phyloP scores from a whole-genome alignment of 1,140 invertebrate species.

The Achatina immaculata region DNA sequence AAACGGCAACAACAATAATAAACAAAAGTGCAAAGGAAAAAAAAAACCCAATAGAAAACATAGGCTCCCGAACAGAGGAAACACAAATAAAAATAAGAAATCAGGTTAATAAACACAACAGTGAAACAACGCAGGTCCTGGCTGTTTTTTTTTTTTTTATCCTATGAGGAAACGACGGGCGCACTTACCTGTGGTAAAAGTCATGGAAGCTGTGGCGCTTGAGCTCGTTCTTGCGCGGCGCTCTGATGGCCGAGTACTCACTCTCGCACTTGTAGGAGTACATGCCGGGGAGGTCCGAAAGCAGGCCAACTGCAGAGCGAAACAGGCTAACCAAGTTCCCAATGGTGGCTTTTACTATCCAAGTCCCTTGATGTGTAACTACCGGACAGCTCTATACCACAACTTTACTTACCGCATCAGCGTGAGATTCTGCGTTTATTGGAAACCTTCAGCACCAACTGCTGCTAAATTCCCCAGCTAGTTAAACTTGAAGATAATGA shows the following conservation, averaged over 20 bases:
- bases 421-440: background rate
- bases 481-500: no score
- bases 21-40: no score
- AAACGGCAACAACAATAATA: no score
- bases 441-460: no score
- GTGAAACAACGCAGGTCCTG: no score
- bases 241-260: slow-evolving; percentile 34
- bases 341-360: background rate
- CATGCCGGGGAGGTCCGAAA: background rate
- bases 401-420: background rate
- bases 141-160: no score
- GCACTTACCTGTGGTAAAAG: slow-evolving; percentile 38
- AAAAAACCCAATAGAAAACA: no score
- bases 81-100: no score
- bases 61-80: no score
- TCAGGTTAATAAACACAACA: no score
- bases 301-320: background rate
- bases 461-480: no score
- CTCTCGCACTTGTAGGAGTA: slow-evolving; percentile 37
- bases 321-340: background rate
- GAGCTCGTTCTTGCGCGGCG: slow-evolving; percentile 33
- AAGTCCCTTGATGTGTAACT: background rate
- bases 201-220: slow-evolving; percentile 39
- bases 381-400: background rate
- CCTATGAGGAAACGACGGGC: no score